Percentiles rank a stretch among this genome's conserved stretches.
These are phyloP conservation scores for Pogonognathellus flavescens DNA, from an alignment of 1,140 invertebrate genomes.

Conservation along the genomic window DNA sequence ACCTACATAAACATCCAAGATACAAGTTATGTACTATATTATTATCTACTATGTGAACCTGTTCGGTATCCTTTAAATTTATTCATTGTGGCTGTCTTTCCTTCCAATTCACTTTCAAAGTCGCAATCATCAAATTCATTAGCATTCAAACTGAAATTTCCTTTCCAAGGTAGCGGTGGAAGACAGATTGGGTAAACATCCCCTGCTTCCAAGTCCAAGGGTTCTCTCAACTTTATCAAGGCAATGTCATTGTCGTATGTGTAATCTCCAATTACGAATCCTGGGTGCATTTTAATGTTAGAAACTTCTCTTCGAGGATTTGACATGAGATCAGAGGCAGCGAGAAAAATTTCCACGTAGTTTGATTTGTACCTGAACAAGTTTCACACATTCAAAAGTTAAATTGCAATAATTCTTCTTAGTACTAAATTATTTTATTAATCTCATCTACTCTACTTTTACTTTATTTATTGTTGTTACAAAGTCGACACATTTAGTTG, in stretches of 20 bases:
- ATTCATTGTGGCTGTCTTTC: constrained; percentile 44
- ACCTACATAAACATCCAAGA: no score
- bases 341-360: constrained; percentile 31
- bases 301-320: constrained; percentile 38
- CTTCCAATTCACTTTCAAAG: constrained; percentile 41
- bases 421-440: neutral
- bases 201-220: constrained; percentile 29
- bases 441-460: no score
- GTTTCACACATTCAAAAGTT: no score
- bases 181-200: constrained; percentile 51
- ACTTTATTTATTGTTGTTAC: no score
- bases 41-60: constrained; percentile 9
- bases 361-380: constrained; percentile 46
- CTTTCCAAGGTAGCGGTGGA: neutral
- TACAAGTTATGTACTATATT: neutral
- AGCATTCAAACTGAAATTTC: neutral
- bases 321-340: neutral
- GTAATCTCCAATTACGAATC: constrained; percentile 23
- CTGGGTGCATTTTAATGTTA: constrained; percentile 53
- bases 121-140: constrained; percentile 23
- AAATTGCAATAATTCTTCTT: neutral
- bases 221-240: constrained; percentile 47
- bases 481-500: no score
- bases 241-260: constrained; percentile 57
- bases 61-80: constrained; percentile 49